Evolutionary conservation across 2,797 vertebrate species (phyloP).

Genomic region (Danionella dracula): DNA sequence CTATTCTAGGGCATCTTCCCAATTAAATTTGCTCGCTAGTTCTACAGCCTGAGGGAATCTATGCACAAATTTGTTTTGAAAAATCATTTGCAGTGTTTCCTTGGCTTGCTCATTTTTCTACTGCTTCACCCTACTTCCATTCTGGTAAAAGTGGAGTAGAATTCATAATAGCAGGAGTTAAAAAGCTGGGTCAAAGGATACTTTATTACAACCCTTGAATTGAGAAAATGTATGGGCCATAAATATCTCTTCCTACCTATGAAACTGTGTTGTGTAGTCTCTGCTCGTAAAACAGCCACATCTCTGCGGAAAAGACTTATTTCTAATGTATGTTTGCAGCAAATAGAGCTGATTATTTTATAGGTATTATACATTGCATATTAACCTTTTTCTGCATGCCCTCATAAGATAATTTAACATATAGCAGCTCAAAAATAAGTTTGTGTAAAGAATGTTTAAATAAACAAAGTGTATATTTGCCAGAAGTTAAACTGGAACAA

Average conservation of each 20-base stretch:
- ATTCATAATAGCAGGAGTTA: background rate
- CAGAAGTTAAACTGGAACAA: no score
- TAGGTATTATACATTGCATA: background rate
- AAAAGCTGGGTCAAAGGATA: background rate
- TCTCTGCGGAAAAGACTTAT: background rate
- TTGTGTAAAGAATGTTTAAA: no score
- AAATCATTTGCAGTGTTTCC: constrained; percentile 27
- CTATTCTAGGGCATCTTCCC: constrained; percentile 19
- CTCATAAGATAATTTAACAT: background rate
- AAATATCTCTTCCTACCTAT: background rate
- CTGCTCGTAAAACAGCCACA: background rate
- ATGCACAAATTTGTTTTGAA: constrained; percentile 30
- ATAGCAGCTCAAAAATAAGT: background rate
- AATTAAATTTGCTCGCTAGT: constrained; percentile 12
- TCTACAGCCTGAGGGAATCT: constrained; percentile 26
- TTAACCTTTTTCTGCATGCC: background rate
- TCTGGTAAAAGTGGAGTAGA: background rate
- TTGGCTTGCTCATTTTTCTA: constrained; percentile 25
- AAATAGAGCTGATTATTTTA: background rate
- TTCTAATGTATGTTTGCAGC: background rate
- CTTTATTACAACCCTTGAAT: background rate
- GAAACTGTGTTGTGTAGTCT: background rate
- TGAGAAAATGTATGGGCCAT: background rate
- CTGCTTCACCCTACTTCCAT: background rate
- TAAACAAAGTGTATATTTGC: no score